Percentiles rank a stretch among this genome's conserved stretches.
phyloP scores from a whole-genome alignment of 2,113 vertebrate species.

The Nibea coibor region DNA sequence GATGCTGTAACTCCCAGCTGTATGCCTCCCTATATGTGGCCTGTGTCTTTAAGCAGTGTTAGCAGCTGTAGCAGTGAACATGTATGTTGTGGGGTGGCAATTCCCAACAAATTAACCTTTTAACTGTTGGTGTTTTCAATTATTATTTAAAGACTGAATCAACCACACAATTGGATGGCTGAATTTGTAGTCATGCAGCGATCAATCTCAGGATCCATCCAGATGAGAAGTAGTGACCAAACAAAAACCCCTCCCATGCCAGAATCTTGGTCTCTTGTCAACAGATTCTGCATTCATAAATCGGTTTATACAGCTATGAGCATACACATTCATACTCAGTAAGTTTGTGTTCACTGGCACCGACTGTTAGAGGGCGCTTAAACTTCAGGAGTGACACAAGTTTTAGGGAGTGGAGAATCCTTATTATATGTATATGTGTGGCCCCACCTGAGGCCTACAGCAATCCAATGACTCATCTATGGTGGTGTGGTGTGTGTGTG shows the following conservation, averaged over 20 bases:
- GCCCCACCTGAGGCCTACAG: constrained; percentile 31
- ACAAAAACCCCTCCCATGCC: too few relatives aligned
- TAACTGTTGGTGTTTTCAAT: not conserved
- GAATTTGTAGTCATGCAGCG: not conserved
- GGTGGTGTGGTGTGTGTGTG: not conserved
- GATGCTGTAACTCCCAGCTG: not conserved
- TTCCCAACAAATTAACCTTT: not conserved
- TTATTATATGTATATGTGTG: not conserved
- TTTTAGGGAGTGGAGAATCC: not conserved
- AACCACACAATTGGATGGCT: not conserved
- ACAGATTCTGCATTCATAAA: too few relatives aligned
- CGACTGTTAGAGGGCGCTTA: too few relatives aligned
- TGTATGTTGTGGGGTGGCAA: not conserved
- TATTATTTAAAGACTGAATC: not conserved
- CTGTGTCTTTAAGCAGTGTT: not conserved
- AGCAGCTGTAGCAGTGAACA: not conserved
- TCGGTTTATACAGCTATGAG: not conserved
- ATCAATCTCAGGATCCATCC: too few relatives aligned
- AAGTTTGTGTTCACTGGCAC: not conserved
- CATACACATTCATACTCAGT: not conserved
- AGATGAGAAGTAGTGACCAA: too few relatives aligned
- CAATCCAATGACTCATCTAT: constrained; percentile 41
- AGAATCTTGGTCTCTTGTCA: too few relatives aligned
- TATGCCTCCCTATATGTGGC: not conserved
- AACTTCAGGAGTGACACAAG: not conserved